Evolutionary conservation across 2,888 invertebrate species (phyloP).

Genomic region (Tetheella fluctuosa): DNA sequence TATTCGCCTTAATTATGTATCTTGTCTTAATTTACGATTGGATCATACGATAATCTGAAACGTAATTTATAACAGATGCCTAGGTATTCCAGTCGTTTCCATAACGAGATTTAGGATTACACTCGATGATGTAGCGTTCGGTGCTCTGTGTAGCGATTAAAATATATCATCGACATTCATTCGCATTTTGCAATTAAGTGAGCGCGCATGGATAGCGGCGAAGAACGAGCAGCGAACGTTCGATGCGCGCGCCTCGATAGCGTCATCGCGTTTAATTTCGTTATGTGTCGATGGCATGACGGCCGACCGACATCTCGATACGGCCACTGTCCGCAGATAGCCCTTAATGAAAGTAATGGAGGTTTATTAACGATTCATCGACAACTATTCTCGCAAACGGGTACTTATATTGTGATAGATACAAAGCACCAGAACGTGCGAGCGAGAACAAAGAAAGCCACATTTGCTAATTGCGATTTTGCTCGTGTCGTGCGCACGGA

Average conservation of each 20-base stretch:
- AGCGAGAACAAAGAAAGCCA: slow-evolving; percentile 83
- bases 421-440: slow-evolving; percentile 74
- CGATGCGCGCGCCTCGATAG: slow-evolving; percentile 77
- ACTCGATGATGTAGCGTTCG: slow-evolving; percentile 65
- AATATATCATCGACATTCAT: slow-evolving; percentile 78
- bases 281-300: slow-evolving; percentile 80
- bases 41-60: slow-evolving; percentile 84
- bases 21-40: slow-evolving; percentile 85
- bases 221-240: slow-evolving; percentile 45
- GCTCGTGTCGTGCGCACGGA: slow-evolving; percentile 83
- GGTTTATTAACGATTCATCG: slow-evolving; percentile 79
- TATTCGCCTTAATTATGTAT: slow-evolving; percentile 85
- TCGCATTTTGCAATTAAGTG: slow-evolving; percentile 80
- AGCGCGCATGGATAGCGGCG: slow-evolving; percentile 58
- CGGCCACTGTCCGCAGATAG: slow-evolving; percentile 78
- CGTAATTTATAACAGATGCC: slow-evolving; percentile 82
- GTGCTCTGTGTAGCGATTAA: slow-evolving; percentile 66
- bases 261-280: slow-evolving; percentile 81
- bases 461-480: slow-evolving; percentile 84
- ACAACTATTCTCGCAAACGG: slow-evolving; percentile 63
- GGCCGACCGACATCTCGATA: slow-evolving; percentile 77
- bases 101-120: slow-evolving; percentile 83
- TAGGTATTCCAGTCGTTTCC: slow-evolving; percentile 80
- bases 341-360: slow-evolving; percentile 83
- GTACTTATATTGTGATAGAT: slow-evolving; percentile 69